These are phyloP conservation scores for Camponotus pennsylvanicus DNA, from an alignment of 1,140 invertebrate genomes.

Conservation along the genomic window DNA sequence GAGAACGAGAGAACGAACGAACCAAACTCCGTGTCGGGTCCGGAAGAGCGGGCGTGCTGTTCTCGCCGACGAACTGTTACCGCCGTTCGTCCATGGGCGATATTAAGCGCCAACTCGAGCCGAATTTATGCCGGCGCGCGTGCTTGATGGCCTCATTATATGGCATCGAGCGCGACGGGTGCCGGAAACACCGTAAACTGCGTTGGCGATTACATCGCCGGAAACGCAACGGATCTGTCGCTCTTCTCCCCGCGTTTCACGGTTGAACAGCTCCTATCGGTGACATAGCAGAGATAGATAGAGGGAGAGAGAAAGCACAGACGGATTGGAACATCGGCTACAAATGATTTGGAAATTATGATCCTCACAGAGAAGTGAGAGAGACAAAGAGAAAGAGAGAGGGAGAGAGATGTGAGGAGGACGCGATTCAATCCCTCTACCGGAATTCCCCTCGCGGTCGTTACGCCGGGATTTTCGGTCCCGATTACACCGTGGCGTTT, in stretches of 20 bases:
- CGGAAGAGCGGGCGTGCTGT: slow-evolving; percentile 12
- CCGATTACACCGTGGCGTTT: slow-evolving; percentile 49
- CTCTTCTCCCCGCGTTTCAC: slow-evolving; percentile 18
- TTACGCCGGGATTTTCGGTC: slow-evolving; percentile 52
- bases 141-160: slow-evolving; percentile 57
- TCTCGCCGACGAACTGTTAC: slow-evolving; percentile 14
- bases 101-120: slow-evolving; percentile 46
- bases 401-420: neutral
- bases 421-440: neutral
- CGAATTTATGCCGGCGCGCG: slow-evolving; percentile 59
- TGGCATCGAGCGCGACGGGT: slow-evolving; percentile 11
- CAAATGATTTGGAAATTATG: slow-evolving; percentile 63
- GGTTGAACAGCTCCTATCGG: slow-evolving; percentile 23
- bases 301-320: neutral
- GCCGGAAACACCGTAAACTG: slow-evolving; percentile 47
- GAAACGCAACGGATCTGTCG: neutral
- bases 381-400: neutral
- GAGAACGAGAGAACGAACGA: neutral
- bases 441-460: slow-evolving; percentile 39
- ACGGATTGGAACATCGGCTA: slow-evolving; percentile 36
- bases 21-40: slow-evolving; percentile 30
- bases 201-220: slow-evolving; percentile 41
- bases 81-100: slow-evolving; percentile 27
- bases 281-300: neutral
- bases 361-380: neutral